Base-by-base conservation (phyloP, 1,140 invertebrate species). In the Drosophila bifasciata region DNA sequence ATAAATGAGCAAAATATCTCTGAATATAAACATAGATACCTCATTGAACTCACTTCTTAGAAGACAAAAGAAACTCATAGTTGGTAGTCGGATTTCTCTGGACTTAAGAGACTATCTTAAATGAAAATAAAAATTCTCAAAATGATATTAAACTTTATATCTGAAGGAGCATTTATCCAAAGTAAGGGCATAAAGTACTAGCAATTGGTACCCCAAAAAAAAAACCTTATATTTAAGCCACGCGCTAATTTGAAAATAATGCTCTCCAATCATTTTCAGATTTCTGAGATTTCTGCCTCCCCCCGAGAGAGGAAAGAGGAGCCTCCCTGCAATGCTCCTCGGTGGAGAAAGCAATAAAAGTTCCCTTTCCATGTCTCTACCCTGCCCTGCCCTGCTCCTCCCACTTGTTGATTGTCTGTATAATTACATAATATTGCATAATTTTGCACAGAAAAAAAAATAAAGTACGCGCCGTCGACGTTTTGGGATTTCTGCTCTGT, bases 381-480 rank as follows among this genome's bases (percentile, higher is more conserved):
- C n/a, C 17, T 49, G 52, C 41, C 19, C 32, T 59, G n/a, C 58
- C 44, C 44, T 58, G 58, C 68, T 8, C 69, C 59, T 63, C 46
- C 69, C 45, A 50, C 50, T 72, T 73, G 71, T 49, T 81, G 81
- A 81, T 86, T 86, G 81, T 85, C 77, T 85, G 83, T 86, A 79
- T 86, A 86, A 86, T 86, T 86, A 86, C 83, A 86, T 86, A 86
- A 86, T 86, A 88, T 86, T 86, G 83, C 83, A 86, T 86, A 86
- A 86, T 86, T 85, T 75, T 63, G 81, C 81, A 36, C 32, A 13
- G 4, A 36, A 11, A 36, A 32, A 13, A 81, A 85, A 64, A 25
- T 1, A 25, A 66, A 86, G 79, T 83, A 86, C 73, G 73, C 73
- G 58, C 41, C 32, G 40, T 76, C 67, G 75, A 60, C 72, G 53